A percentile compares a stretch with the other conserved stretches of the same genome.
These are phyloP conservation scores for Eciton burchellii DNA, from an alignment of 1,140 invertebrate species.

Conservation along the genomic window DNA sequence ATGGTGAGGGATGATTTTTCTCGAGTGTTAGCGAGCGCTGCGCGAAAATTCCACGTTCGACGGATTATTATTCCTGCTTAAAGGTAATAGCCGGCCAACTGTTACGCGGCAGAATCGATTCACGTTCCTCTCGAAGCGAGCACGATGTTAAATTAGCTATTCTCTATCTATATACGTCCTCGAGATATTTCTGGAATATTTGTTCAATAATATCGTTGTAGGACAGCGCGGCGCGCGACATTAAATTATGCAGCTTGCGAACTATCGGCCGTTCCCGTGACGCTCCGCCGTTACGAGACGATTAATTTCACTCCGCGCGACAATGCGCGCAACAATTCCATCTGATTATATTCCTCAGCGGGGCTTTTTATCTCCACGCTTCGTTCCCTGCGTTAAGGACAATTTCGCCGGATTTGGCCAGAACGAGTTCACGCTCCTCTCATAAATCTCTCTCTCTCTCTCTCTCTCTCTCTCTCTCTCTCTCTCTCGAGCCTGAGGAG, in stretches of 20 bases:
- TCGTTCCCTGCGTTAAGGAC: slow-evolving; percentile 63
- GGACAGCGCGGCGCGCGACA: neutral
- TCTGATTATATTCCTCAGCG: slow-evolving; percentile 57
- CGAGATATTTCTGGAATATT: slow-evolving; percentile 6
- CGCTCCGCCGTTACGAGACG: slow-evolving; percentile 7
- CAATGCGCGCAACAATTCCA: slow-evolving; percentile 49
- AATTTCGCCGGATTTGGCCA: slow-evolving; percentile 60
- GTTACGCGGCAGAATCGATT: slow-evolving; percentile 36
- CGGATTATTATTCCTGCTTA: slow-evolving; percentile 56
- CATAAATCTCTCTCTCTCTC: slow-evolving; percentile 73
- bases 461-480: too few relatives aligned
- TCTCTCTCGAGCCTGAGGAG: slow-evolving; percentile 60
- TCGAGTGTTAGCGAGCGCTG: slow-evolving; percentile 34
- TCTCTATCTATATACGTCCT: neutral
- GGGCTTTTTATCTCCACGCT: slow-evolving; percentile 25
- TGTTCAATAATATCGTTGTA: slow-evolving; percentile 22
- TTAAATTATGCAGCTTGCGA: slow-evolving; percentile 2
- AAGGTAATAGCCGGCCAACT: slow-evolving; percentile 43
- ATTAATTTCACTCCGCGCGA: slow-evolving; percentile 52
- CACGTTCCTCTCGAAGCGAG: neutral
- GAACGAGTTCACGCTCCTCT: slow-evolving; percentile 69
- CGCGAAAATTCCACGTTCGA: slow-evolving; percentile 31
- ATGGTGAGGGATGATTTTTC: slow-evolving; percentile 56
- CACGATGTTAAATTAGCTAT: slow-evolving; percentile 33
- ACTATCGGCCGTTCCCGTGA: neutral